Evolutionary conservation across 2,113 vertebrate species (phyloP).

Genomic region (Dicerorhinus sumatrensis): DNA sequence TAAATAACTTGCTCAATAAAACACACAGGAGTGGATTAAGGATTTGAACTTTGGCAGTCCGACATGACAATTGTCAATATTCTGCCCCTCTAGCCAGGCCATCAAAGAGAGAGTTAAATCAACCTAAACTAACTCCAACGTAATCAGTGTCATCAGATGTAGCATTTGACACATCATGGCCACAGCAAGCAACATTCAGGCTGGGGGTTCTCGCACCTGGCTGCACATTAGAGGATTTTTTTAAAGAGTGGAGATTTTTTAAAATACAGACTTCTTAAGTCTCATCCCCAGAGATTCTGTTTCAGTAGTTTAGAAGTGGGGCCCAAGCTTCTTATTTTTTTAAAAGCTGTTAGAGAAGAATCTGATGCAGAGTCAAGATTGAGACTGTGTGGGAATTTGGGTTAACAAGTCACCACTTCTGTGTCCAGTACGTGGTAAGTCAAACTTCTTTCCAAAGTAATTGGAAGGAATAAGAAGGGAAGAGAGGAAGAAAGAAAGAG

Average conservation of each 20-base stretch:
- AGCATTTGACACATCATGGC: background rate
- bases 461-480: background rate
- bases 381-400: background rate
- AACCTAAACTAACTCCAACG: background rate
- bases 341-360: background rate
- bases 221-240: background rate
- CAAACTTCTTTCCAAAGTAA: conserved; percentile 23
- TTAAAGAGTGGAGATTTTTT: background rate
- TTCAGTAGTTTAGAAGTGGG: background rate
- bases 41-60: background rate
- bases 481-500: background rate
- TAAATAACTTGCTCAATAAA: conserved; percentile 36
- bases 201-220: background rate
- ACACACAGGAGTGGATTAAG: background rate
- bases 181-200: background rate
- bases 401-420: background rate
- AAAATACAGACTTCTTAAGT: background rate
- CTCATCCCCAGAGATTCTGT: conserved; percentile 6
- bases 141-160: background rate
- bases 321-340: background rate
- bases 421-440: background rate
- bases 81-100: background rate
- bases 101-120: background rate
- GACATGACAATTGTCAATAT: background rate
- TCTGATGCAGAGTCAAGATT: background rate